Evolutionary conservation across 92 coral and sea anemone genomes (phyloP).

Genomic region (Muricea muricata): DNA sequence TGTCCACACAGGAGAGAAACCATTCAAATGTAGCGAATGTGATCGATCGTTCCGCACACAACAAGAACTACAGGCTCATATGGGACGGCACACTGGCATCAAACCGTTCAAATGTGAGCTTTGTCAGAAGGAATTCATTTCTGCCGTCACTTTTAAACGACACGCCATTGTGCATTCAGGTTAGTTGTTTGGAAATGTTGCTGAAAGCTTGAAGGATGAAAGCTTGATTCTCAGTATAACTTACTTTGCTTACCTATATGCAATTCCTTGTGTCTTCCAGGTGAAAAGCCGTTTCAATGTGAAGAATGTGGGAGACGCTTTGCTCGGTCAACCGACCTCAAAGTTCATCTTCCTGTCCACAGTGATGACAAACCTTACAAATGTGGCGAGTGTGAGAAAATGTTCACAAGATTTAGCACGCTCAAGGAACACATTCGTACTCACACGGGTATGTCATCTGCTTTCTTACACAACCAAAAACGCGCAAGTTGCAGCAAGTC

Average conservation of each 20-base stretch:
- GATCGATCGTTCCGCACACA: constrained; percentile 96
- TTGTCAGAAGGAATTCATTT: constrained; percentile 94
- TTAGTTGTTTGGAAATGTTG: constrained; percentile 6
- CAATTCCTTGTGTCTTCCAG: too few relatives aligned
- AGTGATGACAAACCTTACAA: constrained; percentile 99
- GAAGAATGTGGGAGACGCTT: constrained; percentile 95
- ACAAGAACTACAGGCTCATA: constrained; percentile 95
- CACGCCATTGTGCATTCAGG: constrained; percentile 98
- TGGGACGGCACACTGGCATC: constrained; percentile 97
- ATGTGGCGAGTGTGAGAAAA: constrained; percentile 99
- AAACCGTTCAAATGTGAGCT: constrained; percentile 93
- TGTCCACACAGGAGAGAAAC: constrained; percentile 96
- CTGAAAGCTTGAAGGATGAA: too few relatives aligned
- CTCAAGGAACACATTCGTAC: constrained; percentile 98
- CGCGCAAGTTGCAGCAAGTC: too few relatives aligned
- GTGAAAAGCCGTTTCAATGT: constrained; percentile 95
- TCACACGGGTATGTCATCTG: constrained; percentile 82
- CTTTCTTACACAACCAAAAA: too few relatives aligned
- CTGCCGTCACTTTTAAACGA: constrained; percentile 92
- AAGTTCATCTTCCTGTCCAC: constrained; percentile 97
- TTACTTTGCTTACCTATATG: too few relatives aligned
- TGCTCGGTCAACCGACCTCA: constrained; percentile 97
- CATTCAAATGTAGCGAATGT: too few relatives aligned
- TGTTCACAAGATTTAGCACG: constrained; percentile 99
- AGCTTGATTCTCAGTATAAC: too few relatives aligned